Base-by-base conservation (phyloP, 1,140 invertebrate species). In the Triops cancriformis region DNA sequence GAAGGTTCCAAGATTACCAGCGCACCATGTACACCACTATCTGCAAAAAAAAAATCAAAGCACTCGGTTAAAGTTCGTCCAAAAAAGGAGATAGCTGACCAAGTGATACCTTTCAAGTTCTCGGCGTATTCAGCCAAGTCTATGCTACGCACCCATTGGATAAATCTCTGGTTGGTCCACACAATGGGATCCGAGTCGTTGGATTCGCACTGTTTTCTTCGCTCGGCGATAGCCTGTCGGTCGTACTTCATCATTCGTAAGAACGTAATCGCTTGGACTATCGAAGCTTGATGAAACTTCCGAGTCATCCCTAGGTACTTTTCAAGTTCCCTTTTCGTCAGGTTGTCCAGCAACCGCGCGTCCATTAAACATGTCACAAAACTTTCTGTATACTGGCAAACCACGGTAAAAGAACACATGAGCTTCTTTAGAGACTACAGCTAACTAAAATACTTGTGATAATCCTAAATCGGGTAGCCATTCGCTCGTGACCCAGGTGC, bases 141-240 rank as follows among this genome's bases (percentile, higher is more conserved):
- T 83, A 98, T 96, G 83, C 92, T 93, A 81, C 93, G 89, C 26
- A 94, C 92, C 95, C 95, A 98, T 82, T 93, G 90, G 79, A 97
- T 92, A 82, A 97, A 94, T 82, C 94, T 89, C 82, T 95, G 91
- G 87, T 96, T 97, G 79, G 94, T 97, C 95, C 95, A 98, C 26
- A 97, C 94, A 76, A 98, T 86, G 51, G 94, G 94, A 87, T 98
- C 94, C 26, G 91, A 91, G 83, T 96, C 93, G 64, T 92, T 89
- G 81, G 90, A 91, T 83, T 96, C 94, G 83, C 93, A 94, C 82
- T 95, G 92, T 83, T 93, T 90, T 80, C 95, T 88, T 81, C 95
- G 87, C 78, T 97, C 91, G 26, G 93, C 91, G n/a, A 78, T 78
- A 9, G 76, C 76, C 88, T 95, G 93, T 85, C 94, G 89, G 86